phyloP scores from a whole-genome alignment of 2,888 invertebrate species.

The Xanthorhoe spadicearia region DNA sequence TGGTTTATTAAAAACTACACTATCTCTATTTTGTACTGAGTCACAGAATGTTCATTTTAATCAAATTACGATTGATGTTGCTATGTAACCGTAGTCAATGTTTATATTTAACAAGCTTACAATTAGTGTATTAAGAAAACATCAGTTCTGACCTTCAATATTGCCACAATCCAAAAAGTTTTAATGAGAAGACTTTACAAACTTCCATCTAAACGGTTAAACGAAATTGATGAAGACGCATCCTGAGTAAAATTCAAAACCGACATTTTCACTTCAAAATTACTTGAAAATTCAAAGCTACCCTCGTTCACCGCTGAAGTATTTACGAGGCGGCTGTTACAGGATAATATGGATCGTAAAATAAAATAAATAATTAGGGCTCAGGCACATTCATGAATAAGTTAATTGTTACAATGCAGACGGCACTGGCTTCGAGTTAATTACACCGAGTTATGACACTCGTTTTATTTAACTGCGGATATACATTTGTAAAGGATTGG shows the following conservation, averaged over 20 bases:
- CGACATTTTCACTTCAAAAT: constrained; percentile 50
- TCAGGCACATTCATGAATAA: constrained; percentile 78
- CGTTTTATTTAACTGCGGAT: constrained; percentile 43
- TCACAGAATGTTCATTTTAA: neutral
- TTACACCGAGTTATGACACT: constrained; percentile 45
- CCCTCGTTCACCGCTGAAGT: constrained; percentile 64
- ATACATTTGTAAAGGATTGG: constrained; percentile 49
- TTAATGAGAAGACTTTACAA: constrained; percentile 33
- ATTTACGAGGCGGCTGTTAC: constrained; percentile 75
- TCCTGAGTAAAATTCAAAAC: constrained; percentile 46
- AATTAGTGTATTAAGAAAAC: constrained; percentile 12
- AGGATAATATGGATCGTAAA: constrained; percentile 80
- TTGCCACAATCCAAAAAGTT: constrained; percentile 30
- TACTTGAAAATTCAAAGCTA: constrained; percentile 59
- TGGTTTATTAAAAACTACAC: too few relatives aligned
- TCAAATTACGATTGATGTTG: neutral
- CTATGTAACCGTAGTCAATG: neutral
- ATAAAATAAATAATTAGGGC: constrained; percentile 82
- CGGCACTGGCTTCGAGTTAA: constrained; percentile 44
- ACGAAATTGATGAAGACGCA: constrained; percentile 34
- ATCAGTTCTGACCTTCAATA: constrained; percentile 23
- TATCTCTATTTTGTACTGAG: neutral
- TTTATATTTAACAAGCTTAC: neutral
- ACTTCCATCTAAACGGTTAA: constrained; percentile 30
- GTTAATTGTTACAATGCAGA: constrained; percentile 73